These are phyloP conservation scores for Ctenicera cuprea DNA, from an alignment of 2,888 invertebrate species.

Conservation along the genomic window DNA sequence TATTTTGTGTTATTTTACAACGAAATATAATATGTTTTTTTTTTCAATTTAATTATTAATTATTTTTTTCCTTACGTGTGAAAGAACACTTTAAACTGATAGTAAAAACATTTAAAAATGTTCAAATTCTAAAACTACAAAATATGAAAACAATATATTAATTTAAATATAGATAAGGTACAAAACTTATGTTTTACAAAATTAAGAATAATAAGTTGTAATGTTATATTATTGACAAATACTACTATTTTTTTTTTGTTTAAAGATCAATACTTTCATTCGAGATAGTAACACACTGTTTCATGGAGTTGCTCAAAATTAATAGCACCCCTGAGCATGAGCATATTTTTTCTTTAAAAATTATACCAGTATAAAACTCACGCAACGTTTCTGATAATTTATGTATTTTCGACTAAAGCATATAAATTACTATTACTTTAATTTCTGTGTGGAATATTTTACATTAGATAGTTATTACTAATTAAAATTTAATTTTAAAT, in stretches of 20 bases:
- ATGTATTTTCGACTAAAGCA: neutral
- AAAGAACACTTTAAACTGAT: no score
- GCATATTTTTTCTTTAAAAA: neutral
- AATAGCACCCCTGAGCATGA: neutral
- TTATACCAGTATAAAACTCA: neutral
- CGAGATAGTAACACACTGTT: neutral
- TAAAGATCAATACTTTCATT: slow-evolving; percentile 5
- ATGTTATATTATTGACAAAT: no score
- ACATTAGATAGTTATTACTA: no score
- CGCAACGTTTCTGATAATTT: neutral
- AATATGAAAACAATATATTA: no score
- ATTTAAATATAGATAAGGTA: no score
- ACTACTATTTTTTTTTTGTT: neutral
- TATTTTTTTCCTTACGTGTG: no score
- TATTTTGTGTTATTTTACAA: neutral
- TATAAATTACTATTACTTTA: neutral
- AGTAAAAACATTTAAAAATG: no score
- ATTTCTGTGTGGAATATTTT: neutral
- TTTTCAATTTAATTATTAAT: no score
- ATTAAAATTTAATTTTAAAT: no score
- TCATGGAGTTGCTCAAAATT: slow-evolving; percentile 13
- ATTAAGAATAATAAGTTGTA: no score
- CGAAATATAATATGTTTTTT: neutral
- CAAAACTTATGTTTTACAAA: no score
- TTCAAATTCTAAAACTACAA: no score